Evolutionary conservation across 2,113 vertebrate genomes (phyloP).

Genomic region (Zosterops hypoxanthus): DNA sequence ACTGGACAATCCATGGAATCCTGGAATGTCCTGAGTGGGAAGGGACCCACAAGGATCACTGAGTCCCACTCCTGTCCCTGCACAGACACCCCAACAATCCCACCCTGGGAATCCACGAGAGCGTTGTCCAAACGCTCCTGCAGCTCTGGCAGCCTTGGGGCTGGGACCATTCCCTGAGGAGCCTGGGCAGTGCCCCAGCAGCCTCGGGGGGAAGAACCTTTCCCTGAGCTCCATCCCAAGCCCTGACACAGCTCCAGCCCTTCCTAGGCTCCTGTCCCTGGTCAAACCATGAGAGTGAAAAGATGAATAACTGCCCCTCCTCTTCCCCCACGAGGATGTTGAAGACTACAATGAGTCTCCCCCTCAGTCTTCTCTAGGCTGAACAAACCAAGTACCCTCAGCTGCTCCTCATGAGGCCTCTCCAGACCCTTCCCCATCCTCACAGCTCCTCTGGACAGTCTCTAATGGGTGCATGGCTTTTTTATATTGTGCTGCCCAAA

Average conservation of each 20-base stretch:
- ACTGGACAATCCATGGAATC: neutral
- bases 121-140: neutral
- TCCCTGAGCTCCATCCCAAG: neutral
- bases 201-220: neutral
- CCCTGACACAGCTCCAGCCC: neutral
- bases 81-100: neutral
- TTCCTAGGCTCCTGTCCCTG: neutral
- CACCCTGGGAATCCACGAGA: neutral
- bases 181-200: neutral
- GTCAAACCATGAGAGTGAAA: neutral
- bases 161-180: neutral
- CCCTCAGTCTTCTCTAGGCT: neutral
- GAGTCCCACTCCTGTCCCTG: neutral
- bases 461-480: neutral
- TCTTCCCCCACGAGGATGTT: neutral
- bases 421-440: neutral
- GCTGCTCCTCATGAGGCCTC: neutral
- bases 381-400: neutral
- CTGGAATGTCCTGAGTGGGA: rapidly evolving
- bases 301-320: neutral
- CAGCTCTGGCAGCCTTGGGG: neutral
- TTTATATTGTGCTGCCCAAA: neutral
- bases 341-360: neutral
- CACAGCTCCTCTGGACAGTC: neutral
- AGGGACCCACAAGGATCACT: rapidly evolving